Percentiles rank a stretch among this genome's conserved stretches.
Evolutionary conservation across 2,888 invertebrate species (phyloP).

Genomic region (Acrobeloides nanus): DNA sequence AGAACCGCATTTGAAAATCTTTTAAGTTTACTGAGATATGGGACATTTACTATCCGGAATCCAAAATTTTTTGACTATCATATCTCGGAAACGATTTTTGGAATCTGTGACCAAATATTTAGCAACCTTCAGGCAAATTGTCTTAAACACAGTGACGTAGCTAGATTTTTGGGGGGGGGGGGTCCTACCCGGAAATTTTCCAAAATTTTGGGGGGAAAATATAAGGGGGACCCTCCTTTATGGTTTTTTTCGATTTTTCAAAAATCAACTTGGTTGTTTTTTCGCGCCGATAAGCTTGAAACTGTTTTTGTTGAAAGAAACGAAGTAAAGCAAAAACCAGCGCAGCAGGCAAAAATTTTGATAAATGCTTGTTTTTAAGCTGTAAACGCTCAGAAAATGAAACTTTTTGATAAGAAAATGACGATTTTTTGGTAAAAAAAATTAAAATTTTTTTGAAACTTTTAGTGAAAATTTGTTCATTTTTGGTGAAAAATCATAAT

Average conservation of each 20-base stretch:
- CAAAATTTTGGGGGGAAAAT: conserved; percentile 1
- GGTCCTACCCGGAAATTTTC: conserved; percentile 1
- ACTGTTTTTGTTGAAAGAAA: no score
- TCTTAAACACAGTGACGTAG: no score
- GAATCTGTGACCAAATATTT: conserved; percentile 1
- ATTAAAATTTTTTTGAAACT: conserved; percentile 2
- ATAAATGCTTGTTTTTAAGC: no score
- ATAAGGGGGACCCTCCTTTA: neutral
- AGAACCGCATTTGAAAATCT: no score
- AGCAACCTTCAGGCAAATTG: neutral
- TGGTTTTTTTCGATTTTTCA: conserved; percentile 6
- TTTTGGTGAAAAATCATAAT: neutral
- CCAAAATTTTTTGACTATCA: neutral
- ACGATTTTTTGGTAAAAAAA: conserved; percentile 3
- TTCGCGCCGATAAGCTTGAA: no score
- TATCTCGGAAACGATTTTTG: conserved; percentile 5
- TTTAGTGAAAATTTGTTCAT: neutral
- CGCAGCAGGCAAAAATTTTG: no score
- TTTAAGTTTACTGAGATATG: no score
- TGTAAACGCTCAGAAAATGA: no score
- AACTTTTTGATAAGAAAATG: no score
- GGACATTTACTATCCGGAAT: no score
- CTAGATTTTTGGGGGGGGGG: neutral
- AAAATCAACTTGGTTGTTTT: no score
- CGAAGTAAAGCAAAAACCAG: no score